Evolutionary conservation across 1,140 invertebrate genomes (phyloP), one percentile per base, ranked within the genome.

Genomic region (Aleiodes sp.): DNA sequence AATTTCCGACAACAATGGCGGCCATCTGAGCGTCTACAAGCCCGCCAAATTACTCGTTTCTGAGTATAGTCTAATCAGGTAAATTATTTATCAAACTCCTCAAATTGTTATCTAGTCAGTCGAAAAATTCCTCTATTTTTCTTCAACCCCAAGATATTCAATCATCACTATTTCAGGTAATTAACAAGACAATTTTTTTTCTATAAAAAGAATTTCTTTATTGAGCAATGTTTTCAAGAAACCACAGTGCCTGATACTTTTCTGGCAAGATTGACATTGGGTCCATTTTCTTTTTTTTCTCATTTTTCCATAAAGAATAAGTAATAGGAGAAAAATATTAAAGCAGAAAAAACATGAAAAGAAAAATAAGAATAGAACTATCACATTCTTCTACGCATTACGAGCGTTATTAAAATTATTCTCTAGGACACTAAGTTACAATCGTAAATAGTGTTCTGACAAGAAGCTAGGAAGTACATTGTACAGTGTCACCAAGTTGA

Each of bases 151-250:
- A n/a, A n/a, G n/a, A n/a, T n/a, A n/a, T n/a, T n/a, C n/a, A n/a
- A n/a, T n/a, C n/a, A n/a, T n/a, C n/a, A n/a, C n/a, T n/a, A n/a
- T 29, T 26, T 41, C 37, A 37, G 37, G 33, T 37, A 62, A 39
- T 37, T 26, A 21, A 12, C 1, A 37, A n/a, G 31, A 29, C 37
- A 59, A 33, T 35, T 14, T 21, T 59, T 24, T 33, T 77, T 75
- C 46, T 29, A 68, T 70, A 70, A 9, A 76, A 76, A 78, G 43
- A 70, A 61, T 16, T 72, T 70, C 39, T 78, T 78, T 77, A 77
- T 77, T 78, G 76, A 78, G 76, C 76, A 78, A 75, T 68, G 52
- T 37, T 72, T 61, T 68, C 64, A 59, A 66, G 41, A 52, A 70
- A 24, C 66, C 66, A 56, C 57, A 73, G 52, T 35, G 60, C 56